Evolutionary conservation across 2,113 vertebrate genomes (phyloP), one percentile per base, ranked within the genome.

Genomic region (Charina bottae): DNA sequence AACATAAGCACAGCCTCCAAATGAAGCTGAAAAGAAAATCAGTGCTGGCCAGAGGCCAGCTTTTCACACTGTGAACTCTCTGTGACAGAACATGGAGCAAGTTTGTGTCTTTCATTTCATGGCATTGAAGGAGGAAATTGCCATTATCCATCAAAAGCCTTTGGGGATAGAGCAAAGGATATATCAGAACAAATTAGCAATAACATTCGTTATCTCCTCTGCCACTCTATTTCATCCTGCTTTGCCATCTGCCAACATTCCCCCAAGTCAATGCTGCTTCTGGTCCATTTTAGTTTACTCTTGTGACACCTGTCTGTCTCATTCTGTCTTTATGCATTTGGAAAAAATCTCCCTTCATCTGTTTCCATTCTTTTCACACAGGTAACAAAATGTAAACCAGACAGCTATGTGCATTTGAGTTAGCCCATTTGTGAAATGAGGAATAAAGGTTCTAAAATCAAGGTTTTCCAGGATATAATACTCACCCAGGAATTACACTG

Each of bases 21-120:
- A 85, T 62, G 19, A 53, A 78, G 46, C 53, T 89, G 56, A 21
- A 88, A 92, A 84, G 78, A 37, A 89, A 88, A 55, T 46, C 49
- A 87, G n/a, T 19, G 12, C n/a, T 2, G 3, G 10, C 56, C n/a
- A 11, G 53, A 54, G 85, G 42, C 26, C 56, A 90, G 3, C 33
- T 28, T 59, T 46, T 58, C 72, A 58, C 33, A 46, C 12, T 26
- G n/a, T 83, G 54, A 85, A 58, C 58, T 55, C 46, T 60, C 60
- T 15, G 21, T 62, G 28, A 23, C 42, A 60, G 72, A 90, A 28
- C 37, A 7, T 4, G 28, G 42, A 85, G 58, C 60, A 85, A 90
- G 23, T 84, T 42, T 90, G 55, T 37, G 72, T 59, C 15, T 42
- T 26, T 68, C 59, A 33, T 68, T 64, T 91, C n/a, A 86, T 55